Conservation (phyloP, 1,140 invertebrate genomes). For the Sycophaga agraensis region DNA sequence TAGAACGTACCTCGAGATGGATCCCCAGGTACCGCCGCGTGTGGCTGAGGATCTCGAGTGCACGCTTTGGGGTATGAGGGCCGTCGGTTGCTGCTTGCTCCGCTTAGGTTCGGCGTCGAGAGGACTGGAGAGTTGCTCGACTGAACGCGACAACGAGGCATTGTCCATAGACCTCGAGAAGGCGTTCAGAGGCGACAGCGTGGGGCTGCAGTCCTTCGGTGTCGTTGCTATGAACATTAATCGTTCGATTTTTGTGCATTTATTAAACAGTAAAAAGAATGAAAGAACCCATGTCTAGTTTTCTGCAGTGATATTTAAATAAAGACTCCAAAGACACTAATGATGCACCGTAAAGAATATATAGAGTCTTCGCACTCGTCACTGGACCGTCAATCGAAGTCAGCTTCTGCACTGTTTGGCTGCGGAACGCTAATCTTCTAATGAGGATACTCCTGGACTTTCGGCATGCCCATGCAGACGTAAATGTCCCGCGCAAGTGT, state of each 20-base stretch:
- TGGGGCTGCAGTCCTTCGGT: slow-evolving; percentile 81
- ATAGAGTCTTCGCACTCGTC: too few species aligned
- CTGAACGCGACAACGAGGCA: slow-evolving; percentile 73
- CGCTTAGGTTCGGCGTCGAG: slow-evolving; percentile 61
- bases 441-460: too few species aligned
- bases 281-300: too few species aligned
- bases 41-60: slow-evolving; percentile 55
- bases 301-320: too few species aligned
- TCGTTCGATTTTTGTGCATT: too few species aligned
- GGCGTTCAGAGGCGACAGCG: slow-evolving; percentile 75
- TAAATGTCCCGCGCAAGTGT: too few species aligned
- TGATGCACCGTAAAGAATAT: slow-evolving; percentile 39
- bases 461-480: slow-evolving; percentile 9
- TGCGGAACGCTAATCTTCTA: too few species aligned
- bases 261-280: too few species aligned
- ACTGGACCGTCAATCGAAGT: too few species aligned
- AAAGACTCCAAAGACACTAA: slow-evolving; percentile 25
- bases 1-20: slow-evolving; percentile 56
- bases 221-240: slow-evolving; percentile 66
- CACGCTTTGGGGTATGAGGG: slow-evolving; percentile 49
- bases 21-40: slow-evolving; percentile 59
- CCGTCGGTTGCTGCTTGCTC: slow-evolving; percentile 33
- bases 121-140: slow-evolving; percentile 72
- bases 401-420: too few species aligned
- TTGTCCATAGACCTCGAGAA: slow-evolving; percentile 77